Evolutionary conservation across 2,888 invertebrate genomes (phyloP), one percentile per base, ranked within the genome.

Genomic region (Antitype chi): DNA sequence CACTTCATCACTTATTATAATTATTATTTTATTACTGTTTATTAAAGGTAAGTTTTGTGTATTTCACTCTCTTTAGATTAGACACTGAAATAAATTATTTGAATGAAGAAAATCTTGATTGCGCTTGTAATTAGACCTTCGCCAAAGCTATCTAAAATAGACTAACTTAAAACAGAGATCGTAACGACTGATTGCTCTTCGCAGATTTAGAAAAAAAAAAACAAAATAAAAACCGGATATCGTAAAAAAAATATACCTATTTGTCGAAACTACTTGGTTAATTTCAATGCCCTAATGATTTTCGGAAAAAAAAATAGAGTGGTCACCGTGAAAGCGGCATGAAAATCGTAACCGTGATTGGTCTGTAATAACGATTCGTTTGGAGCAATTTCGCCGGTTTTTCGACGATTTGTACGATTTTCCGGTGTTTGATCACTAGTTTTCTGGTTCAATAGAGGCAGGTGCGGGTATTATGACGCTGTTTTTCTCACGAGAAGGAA

Each of bases 321-420:
- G 82, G 87, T 86, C 85, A 94, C 93, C 94, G 94, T 95, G 95
- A 95, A 95, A 94, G 94, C 89, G 90, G 92, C 94, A 92, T 94
- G 82, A 90, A 94, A 94, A 94, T 95, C 91, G 87, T 86, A 86
- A 84, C 88, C 89, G 85, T 92, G 91, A 94, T 94, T 93, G 93
- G 92, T 92, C 88, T 91, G 88, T 89, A 93, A 91, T 91, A 91
- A 86, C 92, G 93, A 93, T 93, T 94, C 93, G 92, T 93, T 94
- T 93, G 91, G 93, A 92, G 91, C 91, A 94, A 95, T 95, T 95
- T 95, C 92, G 94, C 94, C 88, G 94, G 95, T 93, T 95, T 95
- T 95, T 95, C 93, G 93, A 91, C 92, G 94, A 96, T 96, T 96
- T 95, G 92, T 93, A 91, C 92, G 95, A 96, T 96, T 96, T 96